Percentiles rank a stretch among this genome's conserved stretches.
phyloP scores from a whole-genome alignment of 2,113 vertebrate genomes.

The Neofelis nebulosa region DNA sequence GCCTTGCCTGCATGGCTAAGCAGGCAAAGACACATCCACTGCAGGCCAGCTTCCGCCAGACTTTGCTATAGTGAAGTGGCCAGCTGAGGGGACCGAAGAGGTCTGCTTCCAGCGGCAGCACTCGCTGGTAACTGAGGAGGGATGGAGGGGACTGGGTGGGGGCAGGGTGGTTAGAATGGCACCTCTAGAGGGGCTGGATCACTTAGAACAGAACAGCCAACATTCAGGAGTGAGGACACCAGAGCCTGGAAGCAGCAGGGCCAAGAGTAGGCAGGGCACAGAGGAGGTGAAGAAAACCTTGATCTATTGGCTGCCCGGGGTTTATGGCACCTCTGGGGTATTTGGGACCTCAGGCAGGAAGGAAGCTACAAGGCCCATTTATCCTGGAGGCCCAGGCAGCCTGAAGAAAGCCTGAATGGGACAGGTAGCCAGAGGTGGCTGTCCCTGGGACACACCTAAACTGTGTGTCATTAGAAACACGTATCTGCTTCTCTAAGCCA shows the following conservation, averaged over 20 bases:
- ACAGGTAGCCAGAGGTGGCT: too few relatives aligned
- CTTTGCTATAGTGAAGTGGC: too few relatives aligned
- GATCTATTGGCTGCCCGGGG: not conserved
- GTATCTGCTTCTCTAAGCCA: not conserved
- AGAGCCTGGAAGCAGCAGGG: not conserved
- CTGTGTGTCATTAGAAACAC: not conserved
- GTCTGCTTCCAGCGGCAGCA: not conserved
- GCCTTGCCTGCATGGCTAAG: not conserved
- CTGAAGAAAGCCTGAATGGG: not conserved
- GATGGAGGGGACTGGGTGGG: fast-evolving
- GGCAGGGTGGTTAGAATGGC: fast-evolving
- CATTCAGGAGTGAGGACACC: not conserved
- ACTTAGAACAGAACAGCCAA: not conserved
- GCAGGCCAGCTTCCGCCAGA: not conserved
- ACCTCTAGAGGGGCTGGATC: not conserved
- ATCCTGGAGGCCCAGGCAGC: not conserved
- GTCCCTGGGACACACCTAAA: not conserved
- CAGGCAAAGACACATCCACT: not conserved
- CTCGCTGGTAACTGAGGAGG: not conserved
- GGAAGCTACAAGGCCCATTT: not conserved
- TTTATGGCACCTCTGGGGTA: not conserved
- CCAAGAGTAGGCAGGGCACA: too few relatives aligned
- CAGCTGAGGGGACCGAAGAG: not conserved
- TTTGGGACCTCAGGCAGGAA: not conserved
- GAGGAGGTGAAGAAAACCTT: not conserved